These are phyloP conservation scores for Dasypogon diadema DNA, from an alignment of 2,888 invertebrate genomes.

Conservation along the genomic window DNA sequence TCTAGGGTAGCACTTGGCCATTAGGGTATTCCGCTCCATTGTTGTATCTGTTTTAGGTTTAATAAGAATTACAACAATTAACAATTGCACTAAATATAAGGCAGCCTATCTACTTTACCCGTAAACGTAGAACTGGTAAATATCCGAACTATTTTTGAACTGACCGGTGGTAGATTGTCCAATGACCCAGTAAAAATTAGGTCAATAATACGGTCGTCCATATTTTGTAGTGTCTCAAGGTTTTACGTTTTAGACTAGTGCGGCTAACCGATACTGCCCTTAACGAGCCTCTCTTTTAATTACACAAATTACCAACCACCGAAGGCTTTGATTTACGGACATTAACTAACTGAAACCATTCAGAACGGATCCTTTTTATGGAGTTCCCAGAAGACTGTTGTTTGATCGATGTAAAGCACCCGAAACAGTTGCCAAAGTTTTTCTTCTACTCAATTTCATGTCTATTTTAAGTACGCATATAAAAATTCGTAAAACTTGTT, in stretches of 20 bases:
- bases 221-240: conserved; percentile 64
- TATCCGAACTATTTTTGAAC: conserved; percentile 97
- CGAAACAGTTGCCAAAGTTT: conserved; percentile 32
- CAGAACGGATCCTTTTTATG: conserved; percentile 37
- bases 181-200: conserved; percentile 90
- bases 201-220: conserved; percentile 93
- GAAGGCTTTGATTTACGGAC: conserved; percentile 6
- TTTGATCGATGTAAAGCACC: conserved; percentile 44
- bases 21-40: conserved; percentile 95
- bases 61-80: no score
- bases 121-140: conserved; percentile 99
- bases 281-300: neutral
- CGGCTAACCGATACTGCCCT: neutral
- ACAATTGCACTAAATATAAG: no score
- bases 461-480: neutral
- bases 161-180: conserved; percentile 91
- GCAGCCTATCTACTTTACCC: conserved; percentile 78
- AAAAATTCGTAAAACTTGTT: conserved; percentile 38
- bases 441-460: neutral
- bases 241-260: neutral
- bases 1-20: conserved; percentile 98
- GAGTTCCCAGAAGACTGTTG: conserved; percentile 16
- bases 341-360: conserved; percentile 19
- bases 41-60: conserved; percentile 95
- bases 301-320: neutral